These are phyloP conservation scores for Lycaon pictus DNA, from an alignment of 2,113 vertebrate species.

Conservation along the genomic window DNA sequence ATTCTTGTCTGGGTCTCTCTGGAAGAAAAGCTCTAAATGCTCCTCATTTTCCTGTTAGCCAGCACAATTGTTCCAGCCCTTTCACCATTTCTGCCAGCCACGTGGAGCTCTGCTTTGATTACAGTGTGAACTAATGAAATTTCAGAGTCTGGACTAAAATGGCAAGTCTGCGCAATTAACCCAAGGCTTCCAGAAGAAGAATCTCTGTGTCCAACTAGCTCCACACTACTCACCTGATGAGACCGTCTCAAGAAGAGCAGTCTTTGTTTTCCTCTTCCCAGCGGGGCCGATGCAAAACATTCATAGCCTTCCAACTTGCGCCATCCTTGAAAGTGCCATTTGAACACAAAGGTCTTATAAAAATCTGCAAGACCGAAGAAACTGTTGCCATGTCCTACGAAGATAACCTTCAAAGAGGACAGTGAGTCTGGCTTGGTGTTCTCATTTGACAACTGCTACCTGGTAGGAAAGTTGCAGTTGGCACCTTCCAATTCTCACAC, in stretches of 20 bases:
- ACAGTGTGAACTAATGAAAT: background rate
- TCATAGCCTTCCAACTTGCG: background rate
- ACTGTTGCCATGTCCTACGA: background rate
- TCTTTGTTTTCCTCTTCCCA: background rate
- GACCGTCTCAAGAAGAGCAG: background rate
- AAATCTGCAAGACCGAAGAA: background rate
- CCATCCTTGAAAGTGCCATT: background rate
- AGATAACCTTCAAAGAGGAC: background rate
- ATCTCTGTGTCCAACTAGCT: background rate
- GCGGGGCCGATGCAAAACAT: background rate
- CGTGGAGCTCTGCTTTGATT: background rate
- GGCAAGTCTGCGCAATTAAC: background rate
- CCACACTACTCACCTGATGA: accelerated
- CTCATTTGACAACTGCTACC: background rate
- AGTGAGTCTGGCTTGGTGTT: background rate
- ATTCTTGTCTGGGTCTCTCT: background rate
- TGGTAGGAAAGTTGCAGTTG: background rate
- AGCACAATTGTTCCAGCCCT: background rate
- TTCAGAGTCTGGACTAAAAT: background rate
- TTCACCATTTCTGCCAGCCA: background rate
- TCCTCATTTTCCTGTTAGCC: background rate
- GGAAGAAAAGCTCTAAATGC: background rate
- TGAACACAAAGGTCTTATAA: background rate
- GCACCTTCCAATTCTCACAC: background rate
- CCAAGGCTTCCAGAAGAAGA: background rate